Conservation (phyloP, 2,797 vertebrate genomes). For the Fratercula arctica region DNA sequence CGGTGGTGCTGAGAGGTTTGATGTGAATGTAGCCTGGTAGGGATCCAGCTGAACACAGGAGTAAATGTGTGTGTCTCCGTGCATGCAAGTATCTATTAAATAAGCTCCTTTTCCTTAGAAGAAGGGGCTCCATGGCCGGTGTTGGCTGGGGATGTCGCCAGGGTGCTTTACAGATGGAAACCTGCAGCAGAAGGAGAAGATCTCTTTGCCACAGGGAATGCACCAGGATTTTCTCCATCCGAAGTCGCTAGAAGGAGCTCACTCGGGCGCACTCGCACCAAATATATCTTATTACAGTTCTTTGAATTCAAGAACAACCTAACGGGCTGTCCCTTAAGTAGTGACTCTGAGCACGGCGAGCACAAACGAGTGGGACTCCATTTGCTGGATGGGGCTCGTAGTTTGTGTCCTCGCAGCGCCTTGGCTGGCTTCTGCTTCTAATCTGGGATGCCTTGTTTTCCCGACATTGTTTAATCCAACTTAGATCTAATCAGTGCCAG, state of each 20-base stretch:
- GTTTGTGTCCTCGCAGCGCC: rapidly evolving
- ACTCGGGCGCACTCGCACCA: rapidly evolving
- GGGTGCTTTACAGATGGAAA: background rate
- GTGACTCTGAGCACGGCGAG: background rate
- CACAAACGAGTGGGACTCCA: background rate
- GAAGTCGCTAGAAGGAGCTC: background rate
- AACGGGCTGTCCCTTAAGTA: rapidly evolving
- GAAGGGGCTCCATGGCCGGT: background rate
- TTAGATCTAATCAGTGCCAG: background rate
- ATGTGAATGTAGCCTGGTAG: background rate
- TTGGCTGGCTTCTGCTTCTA: background rate
- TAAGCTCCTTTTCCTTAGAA: background rate
- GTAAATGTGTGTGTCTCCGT: background rate
- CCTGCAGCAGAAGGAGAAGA: background rate
- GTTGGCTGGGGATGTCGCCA: background rate
- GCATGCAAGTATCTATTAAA: background rate
- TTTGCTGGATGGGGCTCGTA: rapidly evolving
- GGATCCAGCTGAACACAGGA: background rate
- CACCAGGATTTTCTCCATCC: background rate
- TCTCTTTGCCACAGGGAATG: rapidly evolving
- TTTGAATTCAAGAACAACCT: background rate
- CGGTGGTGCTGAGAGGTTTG: background rate
- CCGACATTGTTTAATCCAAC: background rate
- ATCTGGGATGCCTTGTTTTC: background rate
- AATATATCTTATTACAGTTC: background rate